phyloP scores from a whole-genome alignment of 2,797 vertebrate genomes.

The Thunnus albacares region DNA sequence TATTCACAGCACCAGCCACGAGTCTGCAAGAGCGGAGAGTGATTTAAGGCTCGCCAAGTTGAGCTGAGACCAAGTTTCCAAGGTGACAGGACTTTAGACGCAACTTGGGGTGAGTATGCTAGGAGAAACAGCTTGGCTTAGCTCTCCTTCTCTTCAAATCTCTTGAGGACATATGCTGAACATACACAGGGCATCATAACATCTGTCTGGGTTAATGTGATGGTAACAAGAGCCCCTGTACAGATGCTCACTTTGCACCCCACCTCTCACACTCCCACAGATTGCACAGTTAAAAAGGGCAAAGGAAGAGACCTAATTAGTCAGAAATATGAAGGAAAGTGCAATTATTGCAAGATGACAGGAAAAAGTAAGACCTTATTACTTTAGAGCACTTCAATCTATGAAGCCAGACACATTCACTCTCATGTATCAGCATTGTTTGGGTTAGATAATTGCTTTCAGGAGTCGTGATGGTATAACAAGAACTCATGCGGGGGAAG shows the following conservation, averaged over 20 bases:
- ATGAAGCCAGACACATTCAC: conserved; percentile 43
- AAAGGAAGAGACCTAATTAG: conserved; percentile 60
- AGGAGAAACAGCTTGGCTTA: conserved; percentile 62
- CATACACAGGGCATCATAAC: conserved; percentile 60
- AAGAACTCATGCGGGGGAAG: conserved; percentile 34
- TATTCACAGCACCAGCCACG: conserved; percentile 63
- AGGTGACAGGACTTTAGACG: conserved; percentile 69
- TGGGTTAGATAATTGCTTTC: conserved; percentile 66
- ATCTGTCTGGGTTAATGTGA: conserved; percentile 69
- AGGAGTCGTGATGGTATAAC: conserved; percentile 48
- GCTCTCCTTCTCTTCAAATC: conserved; percentile 36
- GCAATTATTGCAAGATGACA: conserved; percentile 58
- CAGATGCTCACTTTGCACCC: conserved; percentile 72
- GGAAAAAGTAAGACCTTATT: conserved; percentile 50
- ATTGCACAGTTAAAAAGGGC: conserved; percentile 57
- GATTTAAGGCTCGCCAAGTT: conserved; percentile 73
- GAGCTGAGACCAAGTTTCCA: conserved; percentile 78
- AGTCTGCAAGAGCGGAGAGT: conserved; percentile 59
- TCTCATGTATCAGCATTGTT: conserved; percentile 47
- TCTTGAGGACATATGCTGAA: conserved; percentile 49
- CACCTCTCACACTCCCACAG: conserved; percentile 44
- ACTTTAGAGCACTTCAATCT: conserved; percentile 45
- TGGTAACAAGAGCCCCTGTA: conserved; percentile 74
- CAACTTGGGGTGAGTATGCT: conserved; percentile 79
- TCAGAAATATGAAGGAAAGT: conserved; percentile 52